Percentiles rank a stretch among this genome's conserved stretches.
Evolutionary conservation across 1,140 invertebrate genomes (phyloP).

Genomic region (Papilio aristodemus): DNA sequence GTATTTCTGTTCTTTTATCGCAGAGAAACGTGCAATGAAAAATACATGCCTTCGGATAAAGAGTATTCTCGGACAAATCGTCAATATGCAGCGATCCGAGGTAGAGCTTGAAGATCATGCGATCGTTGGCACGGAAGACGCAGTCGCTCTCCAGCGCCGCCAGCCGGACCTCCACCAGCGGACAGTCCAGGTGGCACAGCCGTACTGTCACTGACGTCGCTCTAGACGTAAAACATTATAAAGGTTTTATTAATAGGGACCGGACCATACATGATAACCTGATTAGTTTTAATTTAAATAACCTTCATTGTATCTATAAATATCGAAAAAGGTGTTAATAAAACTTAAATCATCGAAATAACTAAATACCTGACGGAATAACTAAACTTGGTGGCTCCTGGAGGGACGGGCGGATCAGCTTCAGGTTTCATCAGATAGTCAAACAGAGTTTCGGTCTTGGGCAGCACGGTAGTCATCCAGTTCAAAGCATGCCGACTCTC

Average conservation of each 20-base stretch:
- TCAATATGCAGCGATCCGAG: constrained; percentile 85
- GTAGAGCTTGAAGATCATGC: constrained; percentile 86
- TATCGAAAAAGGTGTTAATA: too few species aligned
- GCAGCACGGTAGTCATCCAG: constrained; percentile 59
- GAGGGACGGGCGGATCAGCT: constrained; percentile 85
- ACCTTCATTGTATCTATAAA: too few species aligned
- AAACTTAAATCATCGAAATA: background rate
- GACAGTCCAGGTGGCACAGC: constrained; percentile 86
- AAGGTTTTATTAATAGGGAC: too few species aligned
- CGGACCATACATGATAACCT: too few species aligned
- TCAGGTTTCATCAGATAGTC: constrained; percentile 65
- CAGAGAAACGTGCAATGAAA: background rate
- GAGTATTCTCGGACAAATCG: constrained; percentile 87
- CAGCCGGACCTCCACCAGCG: constrained; percentile 85
- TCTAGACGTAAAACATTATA: constrained; percentile 57
- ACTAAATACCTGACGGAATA: constrained; percentile 82
- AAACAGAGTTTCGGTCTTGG: constrained; percentile 57
- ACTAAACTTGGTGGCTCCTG: constrained; percentile 88
- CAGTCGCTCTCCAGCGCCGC: constrained; percentile 87
- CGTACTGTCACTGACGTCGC: constrained; percentile 83
- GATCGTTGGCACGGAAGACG: constrained; percentile 89
- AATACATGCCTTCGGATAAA: constrained; percentile 86
- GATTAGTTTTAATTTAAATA: too few species aligned
- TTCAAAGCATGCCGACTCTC: constrained; percentile 69
- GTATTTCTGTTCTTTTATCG: too few species aligned